phyloP scores from a whole-genome alignment of 2,797 vertebrate genomes.

The Presbytis comata region DNA sequence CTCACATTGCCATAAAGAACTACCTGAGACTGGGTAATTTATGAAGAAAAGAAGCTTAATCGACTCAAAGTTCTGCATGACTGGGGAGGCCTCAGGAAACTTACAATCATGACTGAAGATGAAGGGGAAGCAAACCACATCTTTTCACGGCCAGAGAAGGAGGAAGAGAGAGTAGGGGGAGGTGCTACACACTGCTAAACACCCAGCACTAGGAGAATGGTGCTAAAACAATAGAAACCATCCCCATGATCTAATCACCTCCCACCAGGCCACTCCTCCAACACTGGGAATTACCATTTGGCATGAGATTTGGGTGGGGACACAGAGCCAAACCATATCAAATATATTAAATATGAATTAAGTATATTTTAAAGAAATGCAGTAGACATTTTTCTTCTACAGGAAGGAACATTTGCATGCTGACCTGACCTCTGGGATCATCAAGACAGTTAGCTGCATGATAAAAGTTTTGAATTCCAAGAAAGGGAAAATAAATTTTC shows the following conservation, averaged over 20 bases:
- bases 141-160: not conserved
- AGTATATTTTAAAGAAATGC: not conserved
- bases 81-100: not conserved
- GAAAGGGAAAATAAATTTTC: not conserved
- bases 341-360: not conserved
- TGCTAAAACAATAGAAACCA: not conserved
- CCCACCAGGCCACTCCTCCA: not conserved
- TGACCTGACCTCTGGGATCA: not conserved
- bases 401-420: not conserved
- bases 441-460: not conserved
- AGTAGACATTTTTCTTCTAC: not conserved
- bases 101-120: not conserved
- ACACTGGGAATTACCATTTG: not conserved
- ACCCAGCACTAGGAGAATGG: not conserved
- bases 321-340: not conserved
- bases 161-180: not conserved
- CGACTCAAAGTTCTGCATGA: not conserved
- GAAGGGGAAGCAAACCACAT: not conserved
- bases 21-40: not conserved
- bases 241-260: not conserved
- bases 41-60: not conserved
- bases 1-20: not conserved
- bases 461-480: conserved; percentile 17
- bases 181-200: not conserved
- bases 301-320: not conserved